These are phyloP conservation scores for Scaptomyza tumidula DNA, from an alignment of 2,888 invertebrate species.

Conservation along the genomic window DNA sequence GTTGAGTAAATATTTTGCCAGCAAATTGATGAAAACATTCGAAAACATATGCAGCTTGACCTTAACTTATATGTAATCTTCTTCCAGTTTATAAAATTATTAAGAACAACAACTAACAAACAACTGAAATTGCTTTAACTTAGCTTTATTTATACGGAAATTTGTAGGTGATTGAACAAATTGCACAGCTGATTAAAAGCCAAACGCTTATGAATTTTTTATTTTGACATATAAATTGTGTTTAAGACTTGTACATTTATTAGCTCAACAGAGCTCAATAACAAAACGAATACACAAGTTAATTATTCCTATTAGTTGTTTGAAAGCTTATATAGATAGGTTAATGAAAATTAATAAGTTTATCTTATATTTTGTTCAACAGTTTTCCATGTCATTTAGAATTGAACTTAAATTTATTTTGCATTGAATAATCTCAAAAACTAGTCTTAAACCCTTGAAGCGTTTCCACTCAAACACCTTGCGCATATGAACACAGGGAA, in stretches of 20 bases:
- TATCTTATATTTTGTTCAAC: background rate
- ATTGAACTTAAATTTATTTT: background rate
- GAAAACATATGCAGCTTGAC: background rate
- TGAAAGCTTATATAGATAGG: background rate
- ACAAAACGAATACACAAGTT: background rate
- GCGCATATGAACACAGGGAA: background rate
- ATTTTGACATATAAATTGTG: background rate
- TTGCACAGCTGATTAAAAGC: background rate
- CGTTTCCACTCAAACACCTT: background rate
- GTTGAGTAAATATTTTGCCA: conserved; percentile 51
- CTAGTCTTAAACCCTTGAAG: background rate
- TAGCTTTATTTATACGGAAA: background rate
- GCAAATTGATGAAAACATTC: conserved; percentile 40
- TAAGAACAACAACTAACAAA: too few relatives aligned
- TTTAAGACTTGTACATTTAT: background rate
- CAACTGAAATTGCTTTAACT: background rate
- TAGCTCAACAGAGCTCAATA: background rate
- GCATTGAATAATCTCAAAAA: too few relatives aligned
- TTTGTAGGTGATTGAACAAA: too few relatives aligned
- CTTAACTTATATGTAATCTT: too few relatives aligned
- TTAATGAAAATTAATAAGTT: too few relatives aligned
- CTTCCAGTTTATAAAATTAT: too few relatives aligned
- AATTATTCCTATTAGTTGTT: background rate
- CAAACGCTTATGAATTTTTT: background rate
- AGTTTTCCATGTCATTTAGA: background rate